These are phyloP conservation scores for Echinometra lucunter DNA, from an alignment of 53 echinoderm and acorn worm genomes.

Conservation along the genomic window DNA sequence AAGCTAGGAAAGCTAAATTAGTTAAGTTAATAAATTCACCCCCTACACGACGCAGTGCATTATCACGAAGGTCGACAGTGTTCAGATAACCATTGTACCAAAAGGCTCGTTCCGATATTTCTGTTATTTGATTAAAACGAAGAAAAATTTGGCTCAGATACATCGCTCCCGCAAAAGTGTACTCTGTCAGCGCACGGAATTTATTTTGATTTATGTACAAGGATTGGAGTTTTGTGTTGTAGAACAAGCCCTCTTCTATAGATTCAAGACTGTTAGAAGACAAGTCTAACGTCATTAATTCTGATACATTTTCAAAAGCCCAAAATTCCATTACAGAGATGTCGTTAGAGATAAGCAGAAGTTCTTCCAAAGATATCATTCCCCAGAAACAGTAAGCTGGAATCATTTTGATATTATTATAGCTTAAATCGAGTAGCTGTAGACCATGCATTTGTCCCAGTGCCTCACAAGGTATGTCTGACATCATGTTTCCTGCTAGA, in stretches of 20 bases:
- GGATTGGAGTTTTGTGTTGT: background rate
- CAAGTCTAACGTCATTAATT: constrained; percentile 12
- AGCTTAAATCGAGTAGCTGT: constrained; percentile 42
- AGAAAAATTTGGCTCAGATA: background rate
- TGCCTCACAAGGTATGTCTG: constrained; percentile 74
- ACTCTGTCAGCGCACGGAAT: background rate
- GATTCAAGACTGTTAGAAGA: background rate
- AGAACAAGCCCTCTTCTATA: background rate
- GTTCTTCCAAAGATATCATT: constrained; percentile 17
- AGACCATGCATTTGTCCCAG: constrained; percentile 47
- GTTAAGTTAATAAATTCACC: constrained; percentile 13
- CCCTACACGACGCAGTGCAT: background rate
- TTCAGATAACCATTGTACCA: background rate
- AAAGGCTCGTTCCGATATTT: constrained; percentile 52
- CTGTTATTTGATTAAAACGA: constrained; percentile 62
- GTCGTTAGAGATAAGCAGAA: constrained; percentile 68
- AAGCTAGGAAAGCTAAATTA: constrained; percentile 30
- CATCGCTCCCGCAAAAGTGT: constrained; percentile 22
- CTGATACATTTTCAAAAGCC: constrained; percentile 62
- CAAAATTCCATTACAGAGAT: constrained; percentile 62
- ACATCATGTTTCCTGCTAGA: constrained; percentile 72
- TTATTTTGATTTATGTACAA: constrained; percentile 25
- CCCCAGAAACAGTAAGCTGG: constrained; percentile 70
- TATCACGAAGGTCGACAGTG: constrained; percentile 45
- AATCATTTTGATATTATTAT: constrained; percentile 72